Base-by-base conservation (phyloP, 1,140 invertebrate species). In the Bombus ignitus region DNA sequence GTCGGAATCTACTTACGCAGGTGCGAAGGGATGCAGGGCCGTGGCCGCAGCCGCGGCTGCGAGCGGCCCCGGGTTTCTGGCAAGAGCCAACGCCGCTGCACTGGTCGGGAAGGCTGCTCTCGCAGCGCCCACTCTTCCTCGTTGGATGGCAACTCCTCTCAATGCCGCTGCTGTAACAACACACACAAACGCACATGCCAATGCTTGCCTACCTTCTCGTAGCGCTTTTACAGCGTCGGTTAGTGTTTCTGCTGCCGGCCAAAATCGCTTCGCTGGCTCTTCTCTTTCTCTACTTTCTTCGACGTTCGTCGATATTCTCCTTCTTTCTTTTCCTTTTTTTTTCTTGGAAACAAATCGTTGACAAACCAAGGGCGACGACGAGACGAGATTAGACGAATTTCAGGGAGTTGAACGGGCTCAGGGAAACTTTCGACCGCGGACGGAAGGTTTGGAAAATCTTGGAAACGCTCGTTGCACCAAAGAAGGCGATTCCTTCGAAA, bases 21-120 rank as follows among this genome's bases (percentile, higher is more conserved):
- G 97, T 94, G 97, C 96, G 95, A 97, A 98, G 95, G 97, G 97
- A 96, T 97, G 97, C 93, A 98, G 95, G 93, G 97, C 96, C 87
- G 97, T 97, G 70, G 96, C 96, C 88, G 97, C 96, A 89, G 97
- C 96, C 37, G 96, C 96, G 59, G 96, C 96, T 85, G 97, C 97
- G 86, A 97, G 95, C 62, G 97, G 97, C 86, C 96, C 96, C 39
- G 97, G 96, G 93, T 97, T 97, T 91, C 97, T 96, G 71, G 97
- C 97, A 86, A 97, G 96, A 57, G 97, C 96, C 62, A 96, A 94
- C 22, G 97, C 96, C 59, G 97, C 97, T 91, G 96, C 97, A 92
- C 97, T 96, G 74, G 97, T 96, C 81, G 97, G 97, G 94, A 97
- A 97, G 53, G 97, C 97, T 68, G 97, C 96, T 92, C 97, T 95